Conservation (phyloP, 2,888 invertebrate genomes). For the Neria commutata region DNA sequence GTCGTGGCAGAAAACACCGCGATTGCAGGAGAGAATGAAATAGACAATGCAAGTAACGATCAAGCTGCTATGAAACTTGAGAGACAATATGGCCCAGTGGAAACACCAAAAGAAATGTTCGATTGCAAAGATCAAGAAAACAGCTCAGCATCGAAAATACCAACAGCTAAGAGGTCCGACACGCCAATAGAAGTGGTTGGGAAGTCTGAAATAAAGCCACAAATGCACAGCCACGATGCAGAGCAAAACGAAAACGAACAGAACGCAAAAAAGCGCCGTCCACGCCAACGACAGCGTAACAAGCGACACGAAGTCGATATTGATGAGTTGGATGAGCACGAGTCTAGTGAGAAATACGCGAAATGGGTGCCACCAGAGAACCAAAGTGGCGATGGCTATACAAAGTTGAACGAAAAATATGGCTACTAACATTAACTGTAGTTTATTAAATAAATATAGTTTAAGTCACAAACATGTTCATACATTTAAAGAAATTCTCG, state of each 20-base stretch:
- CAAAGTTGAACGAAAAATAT: constrained; percentile 76
- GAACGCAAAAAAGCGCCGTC: constrained; percentile 44
- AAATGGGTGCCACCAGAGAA: constrained; percentile 79
- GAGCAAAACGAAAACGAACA: constrained; percentile 1
- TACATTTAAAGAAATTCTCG: no score
- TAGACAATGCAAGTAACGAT: background rate
- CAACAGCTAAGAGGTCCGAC: no score
- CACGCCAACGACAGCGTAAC: constrained; percentile 52
- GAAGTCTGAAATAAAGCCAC: constrained; percentile 18
- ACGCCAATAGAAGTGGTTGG: background rate
- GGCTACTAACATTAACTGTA: constrained; percentile 73
- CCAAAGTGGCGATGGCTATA: constrained; percentile 80
- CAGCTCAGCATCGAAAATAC: no score
- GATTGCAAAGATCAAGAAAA: no score
- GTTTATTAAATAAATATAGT: no score
- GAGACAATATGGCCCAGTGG: background rate
- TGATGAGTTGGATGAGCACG: constrained; percentile 62
- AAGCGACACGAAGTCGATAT: constrained; percentile 58
- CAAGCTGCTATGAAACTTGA: background rate
- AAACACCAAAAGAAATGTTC: background rate
- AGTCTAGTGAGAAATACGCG: constrained; percentile 69
- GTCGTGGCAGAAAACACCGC: background rate
- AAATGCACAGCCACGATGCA: background rate
- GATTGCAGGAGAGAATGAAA: background rate
- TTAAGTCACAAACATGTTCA: no score